These are phyloP conservation scores for Polymixis flavicincta DNA, from an alignment of 2,888 invertebrate species.

Conservation along the genomic window DNA sequence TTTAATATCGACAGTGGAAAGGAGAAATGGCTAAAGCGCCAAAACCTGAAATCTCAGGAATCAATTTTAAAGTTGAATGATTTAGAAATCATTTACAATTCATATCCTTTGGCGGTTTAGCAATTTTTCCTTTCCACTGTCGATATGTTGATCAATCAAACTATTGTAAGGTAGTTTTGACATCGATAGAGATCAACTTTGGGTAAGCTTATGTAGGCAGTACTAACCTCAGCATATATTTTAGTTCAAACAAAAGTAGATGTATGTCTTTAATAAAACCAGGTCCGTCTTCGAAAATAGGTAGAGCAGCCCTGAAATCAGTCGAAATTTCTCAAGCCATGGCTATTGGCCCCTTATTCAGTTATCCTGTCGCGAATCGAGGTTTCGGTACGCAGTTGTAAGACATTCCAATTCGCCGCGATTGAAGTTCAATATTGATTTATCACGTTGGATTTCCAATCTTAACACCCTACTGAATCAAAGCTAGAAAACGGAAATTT, in stretches of 20 bases:
- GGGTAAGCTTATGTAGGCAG: not conserved
- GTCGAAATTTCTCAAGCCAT: conserved; percentile 81
- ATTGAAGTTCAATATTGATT: conserved; percentile 75
- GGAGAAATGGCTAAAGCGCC: too few species aligned
- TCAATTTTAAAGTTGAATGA: too few species aligned
- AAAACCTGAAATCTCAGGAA: too few species aligned
- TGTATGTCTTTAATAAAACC: not conserved
- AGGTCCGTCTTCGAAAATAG: not conserved
- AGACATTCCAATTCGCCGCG: conserved; percentile 75
- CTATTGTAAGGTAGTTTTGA: not conserved
- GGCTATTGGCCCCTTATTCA: conserved; percentile 79
- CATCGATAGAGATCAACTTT: not conserved
- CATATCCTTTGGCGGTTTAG: too few species aligned
- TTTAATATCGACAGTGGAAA: too few species aligned
- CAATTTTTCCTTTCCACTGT: too few species aligned
- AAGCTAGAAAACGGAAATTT: conserved; percentile 47
- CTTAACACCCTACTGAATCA: conserved; percentile 47
- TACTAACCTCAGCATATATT: too few species aligned
- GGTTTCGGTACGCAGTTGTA: conserved; percentile 84
- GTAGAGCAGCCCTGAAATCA: conserved; percentile 68
- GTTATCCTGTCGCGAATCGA: conserved; percentile 81
- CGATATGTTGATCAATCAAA: not conserved
- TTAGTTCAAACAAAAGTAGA: too few species aligned
- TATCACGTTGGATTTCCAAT: conserved; percentile 67
- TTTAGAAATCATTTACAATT: too few species aligned